Conservation (phyloP, 1,140 invertebrate species). For the Drosophila hydei region DNA sequence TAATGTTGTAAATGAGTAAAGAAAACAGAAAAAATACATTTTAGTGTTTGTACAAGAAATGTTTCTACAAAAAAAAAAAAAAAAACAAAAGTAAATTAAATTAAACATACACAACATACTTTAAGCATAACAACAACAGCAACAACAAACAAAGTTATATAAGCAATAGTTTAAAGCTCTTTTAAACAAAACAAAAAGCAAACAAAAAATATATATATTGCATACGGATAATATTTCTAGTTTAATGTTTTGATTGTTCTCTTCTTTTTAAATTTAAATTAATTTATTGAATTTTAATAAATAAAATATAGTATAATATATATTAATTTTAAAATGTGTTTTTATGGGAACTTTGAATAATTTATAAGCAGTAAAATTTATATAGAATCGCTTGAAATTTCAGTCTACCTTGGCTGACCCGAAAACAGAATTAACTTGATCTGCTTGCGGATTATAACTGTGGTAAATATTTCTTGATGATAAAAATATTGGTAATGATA, state of each 20-base stretch:
- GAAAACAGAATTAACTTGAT: too few species aligned
- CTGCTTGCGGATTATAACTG: too few species aligned
- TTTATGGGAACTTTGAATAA: too few species aligned
- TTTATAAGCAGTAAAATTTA: too few species aligned
- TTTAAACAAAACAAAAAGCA: slow-evolving; percentile 51
- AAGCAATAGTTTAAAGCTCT: slow-evolving; percentile 75
- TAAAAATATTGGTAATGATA: too few species aligned
- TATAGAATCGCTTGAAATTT: too few species aligned
- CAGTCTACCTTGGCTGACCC: too few species aligned
- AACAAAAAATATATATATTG: slow-evolving; percentile 47
- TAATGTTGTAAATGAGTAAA: slow-evolving; percentile 67
- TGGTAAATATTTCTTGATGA: too few species aligned
- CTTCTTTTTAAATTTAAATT: slow-evolving; percentile 75
- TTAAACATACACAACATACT: slow-evolving; percentile 40
- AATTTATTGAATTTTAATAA: slow-evolving; percentile 81
- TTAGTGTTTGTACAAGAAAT: slow-evolving; percentile 72
- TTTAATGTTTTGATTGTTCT: slow-evolving; percentile 80
- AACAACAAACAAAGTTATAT: slow-evolving; percentile 43
- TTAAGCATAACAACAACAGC: slow-evolving; percentile 36
- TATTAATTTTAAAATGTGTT: slow-evolving; percentile 2
- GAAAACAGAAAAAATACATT: slow-evolving; percentile 35
- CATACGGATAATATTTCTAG: slow-evolving; percentile 72
- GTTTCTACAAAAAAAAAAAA: slow-evolving; percentile 61
- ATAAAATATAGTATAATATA: slow-evolving; percentile 43
- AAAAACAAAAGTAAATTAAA: slow-evolving; percentile 16